Evolutionary conservation across 2,797 vertebrate species (phyloP).

Genomic region (Geotrypetes seraphini): DNA sequence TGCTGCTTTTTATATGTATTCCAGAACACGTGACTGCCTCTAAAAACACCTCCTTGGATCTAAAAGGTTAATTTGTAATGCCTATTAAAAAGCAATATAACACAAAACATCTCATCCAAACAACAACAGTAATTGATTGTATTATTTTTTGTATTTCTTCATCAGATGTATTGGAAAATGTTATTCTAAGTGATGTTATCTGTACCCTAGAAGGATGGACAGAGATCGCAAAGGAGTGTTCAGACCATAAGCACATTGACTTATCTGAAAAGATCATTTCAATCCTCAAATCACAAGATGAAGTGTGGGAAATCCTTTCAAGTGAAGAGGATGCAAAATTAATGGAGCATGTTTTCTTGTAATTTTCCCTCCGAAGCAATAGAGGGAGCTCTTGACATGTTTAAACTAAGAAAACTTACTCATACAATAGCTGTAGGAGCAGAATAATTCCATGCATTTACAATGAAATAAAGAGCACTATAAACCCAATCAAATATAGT

Average conservation of each 20-base stretch:
- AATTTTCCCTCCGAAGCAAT: conserved; percentile 25
- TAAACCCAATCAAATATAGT: too few species aligned
- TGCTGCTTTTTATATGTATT: too few species aligned
- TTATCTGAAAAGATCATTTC: conserved; percentile 39
- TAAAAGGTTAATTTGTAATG: too few species aligned
- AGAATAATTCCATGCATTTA: too few species aligned
- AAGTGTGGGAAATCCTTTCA: conserved; percentile 29
- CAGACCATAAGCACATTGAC: conserved; percentile 22
- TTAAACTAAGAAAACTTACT: not conserved
- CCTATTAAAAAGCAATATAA: too few species aligned
- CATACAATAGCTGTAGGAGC: too few species aligned
- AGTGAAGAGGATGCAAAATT: conserved; percentile 30
- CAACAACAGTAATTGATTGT: too few species aligned
- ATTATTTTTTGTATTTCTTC: not conserved
- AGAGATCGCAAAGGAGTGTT: conserved; percentile 38
- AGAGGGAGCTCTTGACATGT: conserved; percentile 47
- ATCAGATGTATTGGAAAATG: conserved; percentile 39
- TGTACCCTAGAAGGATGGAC: conserved; percentile 46
- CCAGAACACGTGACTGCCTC: too few species aligned
- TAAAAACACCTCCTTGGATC: too few species aligned
- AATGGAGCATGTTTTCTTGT: conserved; percentile 56
- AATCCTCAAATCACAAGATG: conserved; percentile 44
- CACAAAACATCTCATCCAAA: too few species aligned
- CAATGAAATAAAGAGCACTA: too few species aligned
- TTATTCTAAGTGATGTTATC: conserved; percentile 36